Percentiles rank a stretch among this genome's conserved stretches.
phyloP scores from a whole-genome alignment of 2,888 invertebrate genomes.

The Drosophila seclusa region DNA sequence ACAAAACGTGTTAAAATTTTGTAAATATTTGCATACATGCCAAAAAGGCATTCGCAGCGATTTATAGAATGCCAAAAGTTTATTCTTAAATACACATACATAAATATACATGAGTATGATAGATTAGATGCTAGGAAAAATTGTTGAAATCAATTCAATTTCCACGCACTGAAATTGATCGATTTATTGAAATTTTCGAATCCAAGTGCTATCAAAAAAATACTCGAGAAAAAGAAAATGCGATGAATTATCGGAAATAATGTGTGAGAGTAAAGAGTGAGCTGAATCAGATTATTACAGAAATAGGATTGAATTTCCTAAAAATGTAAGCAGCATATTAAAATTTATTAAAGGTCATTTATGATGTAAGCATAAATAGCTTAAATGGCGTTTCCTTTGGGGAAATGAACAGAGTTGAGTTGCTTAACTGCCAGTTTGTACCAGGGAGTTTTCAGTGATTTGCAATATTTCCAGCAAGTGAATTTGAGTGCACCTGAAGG shows the following conservation, averaged over 20 bases:
- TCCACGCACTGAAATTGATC: slow-evolving; percentile 6
- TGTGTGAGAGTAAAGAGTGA: background rate
- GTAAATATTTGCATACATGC: slow-evolving; percentile 61
- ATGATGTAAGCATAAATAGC: background rate
- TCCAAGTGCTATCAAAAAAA: background rate
- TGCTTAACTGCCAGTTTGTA: background rate
- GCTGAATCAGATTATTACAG: background rate
- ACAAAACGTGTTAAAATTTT: slow-evolving; percentile 67
- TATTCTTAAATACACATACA: slow-evolving; percentile 1
- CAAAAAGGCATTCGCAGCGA: slow-evolving; percentile 28
- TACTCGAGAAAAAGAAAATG: background rate
- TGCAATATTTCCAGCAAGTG: background rate
- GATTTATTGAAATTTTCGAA: background rate
- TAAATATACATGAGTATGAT: slow-evolving; percentile 9
- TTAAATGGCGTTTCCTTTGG: background rate
- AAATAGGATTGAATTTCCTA: too few species aligned
- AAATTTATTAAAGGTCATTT: background rate
- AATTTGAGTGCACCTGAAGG: background rate
- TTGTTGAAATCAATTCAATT: slow-evolving; percentile 17
- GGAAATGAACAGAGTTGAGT: background rate
- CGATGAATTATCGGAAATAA: slow-evolving; percentile 2
- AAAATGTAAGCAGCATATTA: background rate
- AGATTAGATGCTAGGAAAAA: slow-evolving; percentile 25
- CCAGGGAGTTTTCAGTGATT: background rate
- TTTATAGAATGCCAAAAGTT: slow-evolving; percentile 28